phyloP scores from a whole-genome alignment of 1,140 invertebrate genomes.

The Coptotermes formosanus region DNA sequence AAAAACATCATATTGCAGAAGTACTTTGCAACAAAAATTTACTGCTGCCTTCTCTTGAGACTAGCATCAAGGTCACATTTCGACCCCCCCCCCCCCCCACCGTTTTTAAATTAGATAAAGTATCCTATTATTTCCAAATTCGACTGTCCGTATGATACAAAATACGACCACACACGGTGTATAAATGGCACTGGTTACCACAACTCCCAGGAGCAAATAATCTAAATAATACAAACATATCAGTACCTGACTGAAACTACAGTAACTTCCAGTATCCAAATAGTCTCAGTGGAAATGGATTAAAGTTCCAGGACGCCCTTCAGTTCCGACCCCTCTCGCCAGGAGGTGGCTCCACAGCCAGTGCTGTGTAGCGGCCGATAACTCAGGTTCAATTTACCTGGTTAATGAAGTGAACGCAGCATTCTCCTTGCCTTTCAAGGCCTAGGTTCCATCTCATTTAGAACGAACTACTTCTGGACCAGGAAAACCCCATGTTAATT shows the following conservation, averaged over 20 bases:
- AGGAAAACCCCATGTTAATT: neutral
- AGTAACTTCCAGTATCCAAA: neutral
- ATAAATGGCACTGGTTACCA: too few relatives aligned
- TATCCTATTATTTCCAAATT: too few relatives aligned
- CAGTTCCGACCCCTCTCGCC: neutral
- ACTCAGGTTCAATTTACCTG: slow-evolving; percentile 14
- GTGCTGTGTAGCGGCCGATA: neutral
- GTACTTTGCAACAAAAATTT: too few relatives aligned
- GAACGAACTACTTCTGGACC: neutral
- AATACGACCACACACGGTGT: too few relatives aligned
- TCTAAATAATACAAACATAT: too few relatives aligned
- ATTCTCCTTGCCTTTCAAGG: neutral
- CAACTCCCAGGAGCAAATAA: too few relatives aligned
- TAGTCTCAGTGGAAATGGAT: neutral
- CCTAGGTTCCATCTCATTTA: slow-evolving; percentile 4
- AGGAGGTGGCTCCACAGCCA: neutral
- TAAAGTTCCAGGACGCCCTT: neutral
- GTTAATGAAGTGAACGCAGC: slow-evolving; percentile 18
- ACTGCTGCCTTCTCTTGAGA: too few relatives aligned
- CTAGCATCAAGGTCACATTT: too few relatives aligned
- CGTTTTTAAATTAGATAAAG: too few relatives aligned
- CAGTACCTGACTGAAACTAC: neutral
- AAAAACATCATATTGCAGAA: too few relatives aligned
- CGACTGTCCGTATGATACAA: too few relatives aligned
- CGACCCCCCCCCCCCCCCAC: too few relatives aligned